These are phyloP conservation scores for Opisthograptis luteolata DNA, from an alignment of 2,888 invertebrate genomes.

Conservation along the genomic window DNA sequence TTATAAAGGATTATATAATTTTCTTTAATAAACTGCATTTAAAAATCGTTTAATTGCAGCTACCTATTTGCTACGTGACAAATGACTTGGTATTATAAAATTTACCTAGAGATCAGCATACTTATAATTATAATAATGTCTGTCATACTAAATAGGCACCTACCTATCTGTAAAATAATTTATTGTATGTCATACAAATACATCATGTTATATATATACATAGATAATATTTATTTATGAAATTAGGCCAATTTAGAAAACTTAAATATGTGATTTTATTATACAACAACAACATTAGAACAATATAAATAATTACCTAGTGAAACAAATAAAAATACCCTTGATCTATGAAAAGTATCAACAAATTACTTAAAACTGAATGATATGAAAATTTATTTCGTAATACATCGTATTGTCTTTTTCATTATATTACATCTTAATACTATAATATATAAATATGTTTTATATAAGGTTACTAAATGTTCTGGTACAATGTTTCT, in stretches of 20 bases:
- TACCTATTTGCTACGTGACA: constrained; percentile 23
- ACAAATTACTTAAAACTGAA: constrained; percentile 46
- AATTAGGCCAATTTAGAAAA: no score
- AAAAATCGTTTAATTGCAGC: constrained; percentile 14
- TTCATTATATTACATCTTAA: constrained; percentile 68
- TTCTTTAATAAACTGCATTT: constrained; percentile 21
- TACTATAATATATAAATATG: constrained; percentile 49
- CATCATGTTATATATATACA: no score
- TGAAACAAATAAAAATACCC: background rate
- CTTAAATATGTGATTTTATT: no score
- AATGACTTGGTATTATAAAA: constrained; percentile 3
- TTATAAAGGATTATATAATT: constrained; percentile 39
- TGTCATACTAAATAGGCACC: constrained; percentile 5
- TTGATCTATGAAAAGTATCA: constrained; percentile 10
- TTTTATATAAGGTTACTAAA: constrained; percentile 48
- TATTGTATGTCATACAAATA: no score
- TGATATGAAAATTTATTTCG: constrained; percentile 70
- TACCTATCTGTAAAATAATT: background rate
- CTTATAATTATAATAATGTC: background rate
- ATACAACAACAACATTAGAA: no score
- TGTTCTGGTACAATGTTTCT: constrained; percentile 22
- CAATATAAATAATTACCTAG: no score
- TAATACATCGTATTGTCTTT: constrained; percentile 79
- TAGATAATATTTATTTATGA: no score
- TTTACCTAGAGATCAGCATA: constrained; percentile 4